These are phyloP conservation scores for Myiotriccus ornatus DNA, from an alignment of 2,797 vertebrate genomes.

Conservation along the genomic window DNA sequence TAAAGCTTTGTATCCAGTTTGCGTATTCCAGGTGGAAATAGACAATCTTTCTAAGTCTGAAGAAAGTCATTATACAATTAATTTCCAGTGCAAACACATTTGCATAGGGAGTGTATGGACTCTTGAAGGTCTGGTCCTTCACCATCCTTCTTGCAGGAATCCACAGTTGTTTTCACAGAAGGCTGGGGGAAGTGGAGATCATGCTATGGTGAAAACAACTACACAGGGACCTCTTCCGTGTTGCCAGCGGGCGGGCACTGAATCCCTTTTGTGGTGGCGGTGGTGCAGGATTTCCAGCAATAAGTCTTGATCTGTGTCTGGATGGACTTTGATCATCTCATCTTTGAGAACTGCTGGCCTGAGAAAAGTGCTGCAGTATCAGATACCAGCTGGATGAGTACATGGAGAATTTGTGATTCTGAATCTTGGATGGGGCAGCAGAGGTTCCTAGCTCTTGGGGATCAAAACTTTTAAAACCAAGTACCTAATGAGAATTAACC, in stretches of 20 bases:
- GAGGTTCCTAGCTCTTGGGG: background rate
- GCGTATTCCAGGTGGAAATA: constrained; percentile 16
- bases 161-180: background rate
- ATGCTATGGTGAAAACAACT: background rate
- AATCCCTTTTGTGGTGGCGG: background rate
- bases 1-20: background rate
- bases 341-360: background rate
- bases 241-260: background rate
- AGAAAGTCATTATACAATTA: background rate
- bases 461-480: background rate
- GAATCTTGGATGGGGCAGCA: background rate
- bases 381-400: background rate
- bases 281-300: background rate
- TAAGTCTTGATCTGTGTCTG: background rate
- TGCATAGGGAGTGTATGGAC: background rate
- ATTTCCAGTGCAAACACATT: background rate
- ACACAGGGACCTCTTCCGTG: background rate
- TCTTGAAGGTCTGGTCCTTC: background rate
- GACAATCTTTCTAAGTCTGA: background rate
- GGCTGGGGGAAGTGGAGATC: background rate
- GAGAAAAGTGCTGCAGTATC: background rate
- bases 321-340: background rate
- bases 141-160: background rate
- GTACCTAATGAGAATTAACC: background rate
- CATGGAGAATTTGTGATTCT: background rate